These are phyloP conservation scores for Drosophila nasuta DNA, from an alignment of 1,140 invertebrate genomes.

Conservation along the genomic window DNA sequence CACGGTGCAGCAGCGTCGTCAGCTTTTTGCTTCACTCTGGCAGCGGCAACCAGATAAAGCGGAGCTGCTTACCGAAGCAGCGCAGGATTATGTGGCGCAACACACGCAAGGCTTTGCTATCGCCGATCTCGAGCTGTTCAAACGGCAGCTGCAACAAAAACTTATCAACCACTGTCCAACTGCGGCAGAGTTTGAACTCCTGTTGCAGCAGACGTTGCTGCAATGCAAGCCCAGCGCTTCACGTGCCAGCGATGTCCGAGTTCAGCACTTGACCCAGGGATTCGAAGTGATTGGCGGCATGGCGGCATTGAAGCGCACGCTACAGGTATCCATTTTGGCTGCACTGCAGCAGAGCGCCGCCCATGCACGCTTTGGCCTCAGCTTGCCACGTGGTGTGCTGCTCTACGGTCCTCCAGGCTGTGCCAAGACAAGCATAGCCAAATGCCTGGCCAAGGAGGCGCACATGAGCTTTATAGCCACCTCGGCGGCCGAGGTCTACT, in stretches of 20 bases:
- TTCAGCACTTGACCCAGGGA: slow-evolving; percentile 81
- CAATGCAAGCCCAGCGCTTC: slow-evolving; percentile 85
- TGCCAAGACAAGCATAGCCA: slow-evolving; percentile 90
- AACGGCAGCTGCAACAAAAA: slow-evolving; percentile 58
- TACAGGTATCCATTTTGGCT: slow-evolving; percentile 86
- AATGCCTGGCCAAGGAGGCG: slow-evolving; percentile 88
- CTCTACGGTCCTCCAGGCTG: slow-evolving; percentile 92
- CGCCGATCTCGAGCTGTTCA: slow-evolving; percentile 64
- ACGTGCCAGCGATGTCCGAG: slow-evolving; percentile 86
- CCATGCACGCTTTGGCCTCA: slow-evolving; percentile 88
- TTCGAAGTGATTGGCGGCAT: slow-evolving; percentile 90
- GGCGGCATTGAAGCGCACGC: slow-evolving; percentile 87
- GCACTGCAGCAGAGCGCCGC: slow-evolving; percentile 85
- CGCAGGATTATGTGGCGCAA: slow-evolving; percentile 56
- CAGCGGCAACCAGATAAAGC: background rate
- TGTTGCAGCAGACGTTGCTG: slow-evolving; percentile 41
- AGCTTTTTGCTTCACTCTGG: slow-evolving; percentile 47
- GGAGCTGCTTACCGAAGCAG: slow-evolving; percentile 1
- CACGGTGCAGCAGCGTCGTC: slow-evolving; percentile 78
- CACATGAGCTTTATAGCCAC: slow-evolving; percentile 88
- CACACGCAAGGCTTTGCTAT: slow-evolving; percentile 76
- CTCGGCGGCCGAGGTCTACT: slow-evolving; percentile 89
- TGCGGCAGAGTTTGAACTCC: slow-evolving; percentile 22
- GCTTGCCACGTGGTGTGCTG: slow-evolving; percentile 87
- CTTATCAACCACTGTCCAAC: slow-evolving; percentile 8